Evolutionary conservation across 2,797 vertebrate genomes (phyloP).

Genomic region (Enteromius anoplus): DNA sequence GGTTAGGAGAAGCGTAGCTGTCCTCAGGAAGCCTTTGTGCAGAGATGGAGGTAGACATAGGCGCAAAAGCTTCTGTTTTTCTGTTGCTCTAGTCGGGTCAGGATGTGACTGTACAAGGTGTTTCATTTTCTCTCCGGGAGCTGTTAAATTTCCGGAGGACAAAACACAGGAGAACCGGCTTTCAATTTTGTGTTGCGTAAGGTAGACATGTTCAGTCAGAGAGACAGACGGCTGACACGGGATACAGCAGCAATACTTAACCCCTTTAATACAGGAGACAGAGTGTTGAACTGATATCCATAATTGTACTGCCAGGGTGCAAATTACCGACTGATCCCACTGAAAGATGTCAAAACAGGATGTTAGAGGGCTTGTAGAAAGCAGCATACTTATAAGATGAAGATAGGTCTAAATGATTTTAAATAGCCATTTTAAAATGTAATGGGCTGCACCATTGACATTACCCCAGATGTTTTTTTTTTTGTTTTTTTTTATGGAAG

Average conservation of each 20-base stretch:
- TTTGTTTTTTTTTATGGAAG: not conserved
- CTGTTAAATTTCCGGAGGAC: slow-evolving; percentile 49
- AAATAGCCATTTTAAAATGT: not conserved
- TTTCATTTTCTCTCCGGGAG: slow-evolving; percentile 45
- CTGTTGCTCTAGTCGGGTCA: not conserved
- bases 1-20: not conserved
- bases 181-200: slow-evolving; percentile 39
- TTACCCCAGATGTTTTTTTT: not conserved
- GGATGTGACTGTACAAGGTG: slow-evolving; percentile 35
- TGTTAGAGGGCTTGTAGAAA: not conserved
- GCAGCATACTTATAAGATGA: not conserved
- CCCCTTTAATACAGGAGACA: not conserved
- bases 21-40: not conserved
- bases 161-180: slow-evolving; percentile 33
- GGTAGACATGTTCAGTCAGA: slow-evolving; percentile 29
- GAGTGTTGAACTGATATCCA: not conserved
- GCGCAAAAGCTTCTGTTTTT: slow-evolving; percentile 14
- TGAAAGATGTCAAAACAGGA: not conserved
- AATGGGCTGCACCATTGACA: not conserved
- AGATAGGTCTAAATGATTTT: not conserved
- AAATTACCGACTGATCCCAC: not conserved
- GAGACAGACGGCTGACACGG: not conserved
- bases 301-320: not conserved
- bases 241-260: slow-evolving; percentile 3
- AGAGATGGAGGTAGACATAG: not conserved